Conservation (phyloP, 1,140 invertebrate genomes). For the Ericerus pela region DNA sequence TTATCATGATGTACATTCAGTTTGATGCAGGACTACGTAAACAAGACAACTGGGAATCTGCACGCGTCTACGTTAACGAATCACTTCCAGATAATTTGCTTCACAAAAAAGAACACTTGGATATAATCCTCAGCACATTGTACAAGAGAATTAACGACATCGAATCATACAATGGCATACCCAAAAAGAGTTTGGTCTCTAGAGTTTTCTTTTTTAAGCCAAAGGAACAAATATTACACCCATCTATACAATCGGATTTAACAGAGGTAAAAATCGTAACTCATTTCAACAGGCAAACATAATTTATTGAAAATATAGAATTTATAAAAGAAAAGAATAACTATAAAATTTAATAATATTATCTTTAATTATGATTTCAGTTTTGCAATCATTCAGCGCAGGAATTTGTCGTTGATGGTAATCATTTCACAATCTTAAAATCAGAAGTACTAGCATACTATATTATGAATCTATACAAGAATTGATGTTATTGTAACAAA, state of each 20-base stretch:
- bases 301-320: too few relatives aligned
- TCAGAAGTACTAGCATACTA: neutral
- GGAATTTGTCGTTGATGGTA: neutral
- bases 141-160: neutral
- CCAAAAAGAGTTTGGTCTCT: neutral
- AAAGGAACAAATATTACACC: neutral
- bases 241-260: neutral
- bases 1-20: too few relatives aligned
- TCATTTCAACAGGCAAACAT: too few relatives aligned
- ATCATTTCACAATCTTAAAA: constrained; percentile 3
- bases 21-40: neutral
- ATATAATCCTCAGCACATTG: neutral
- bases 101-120: neutral
- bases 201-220: constrained; percentile 4
- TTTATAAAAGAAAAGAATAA: too few relatives aligned
- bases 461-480: neutral
- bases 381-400: neutral
- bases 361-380: neutral
- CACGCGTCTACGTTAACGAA: neutral
- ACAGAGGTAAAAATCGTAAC: neutral
- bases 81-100: neutral
- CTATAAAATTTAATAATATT: too few relatives aligned
- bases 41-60: neutral
- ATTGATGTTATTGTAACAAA: too few relatives aligned
- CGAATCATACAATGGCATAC: neutral